These are phyloP conservation scores for Eurypyga helias DNA, from an alignment of 2,113 vertebrate genomes.

Conservation along the genomic window DNA sequence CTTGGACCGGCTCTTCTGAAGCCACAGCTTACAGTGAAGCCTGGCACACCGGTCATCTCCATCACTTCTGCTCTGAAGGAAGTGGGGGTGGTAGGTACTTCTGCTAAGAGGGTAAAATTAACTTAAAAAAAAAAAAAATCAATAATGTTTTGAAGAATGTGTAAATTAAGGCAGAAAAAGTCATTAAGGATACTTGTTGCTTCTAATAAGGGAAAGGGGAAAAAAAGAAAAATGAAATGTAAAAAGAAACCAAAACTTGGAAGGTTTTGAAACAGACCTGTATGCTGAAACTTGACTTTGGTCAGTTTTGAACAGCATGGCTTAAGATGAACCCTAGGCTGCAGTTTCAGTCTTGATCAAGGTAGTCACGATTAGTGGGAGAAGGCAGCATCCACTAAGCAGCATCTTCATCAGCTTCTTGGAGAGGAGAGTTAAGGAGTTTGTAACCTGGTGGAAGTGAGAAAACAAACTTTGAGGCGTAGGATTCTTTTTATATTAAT, in stretches of 20 bases:
- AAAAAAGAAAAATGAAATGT: rapidly evolving
- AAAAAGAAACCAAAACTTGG: not conserved
- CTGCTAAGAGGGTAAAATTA: not conserved
- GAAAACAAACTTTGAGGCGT: not conserved
- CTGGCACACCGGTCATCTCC: conserved; percentile 82
- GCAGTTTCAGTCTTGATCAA: not conserved
- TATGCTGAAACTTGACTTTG: not conserved
- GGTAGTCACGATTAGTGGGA: not conserved
- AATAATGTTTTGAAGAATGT: not conserved
- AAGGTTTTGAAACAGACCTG: not conserved
- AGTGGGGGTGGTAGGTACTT: conserved; percentile 88
- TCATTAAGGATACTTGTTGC: not conserved
- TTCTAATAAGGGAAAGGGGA: not conserved
- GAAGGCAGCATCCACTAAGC: not conserved
- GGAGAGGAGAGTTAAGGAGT: not conserved
- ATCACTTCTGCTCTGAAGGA: conserved; percentile 95
- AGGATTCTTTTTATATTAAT: not conserved
- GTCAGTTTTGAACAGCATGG: not conserved
- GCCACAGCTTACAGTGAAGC: conserved; percentile 67
- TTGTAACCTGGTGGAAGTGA: not conserved
- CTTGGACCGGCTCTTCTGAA: conserved; percentile 66
- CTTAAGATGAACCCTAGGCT: not conserved
- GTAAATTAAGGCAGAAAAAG: not conserved
- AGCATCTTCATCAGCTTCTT: not conserved
- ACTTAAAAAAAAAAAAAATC: not conserved